Percentiles rank a stretch among this genome's conserved stretches.
phyloP scores from a whole-genome alignment of 2,888 invertebrate species.

The Ennomos fuscantarius region DNA sequence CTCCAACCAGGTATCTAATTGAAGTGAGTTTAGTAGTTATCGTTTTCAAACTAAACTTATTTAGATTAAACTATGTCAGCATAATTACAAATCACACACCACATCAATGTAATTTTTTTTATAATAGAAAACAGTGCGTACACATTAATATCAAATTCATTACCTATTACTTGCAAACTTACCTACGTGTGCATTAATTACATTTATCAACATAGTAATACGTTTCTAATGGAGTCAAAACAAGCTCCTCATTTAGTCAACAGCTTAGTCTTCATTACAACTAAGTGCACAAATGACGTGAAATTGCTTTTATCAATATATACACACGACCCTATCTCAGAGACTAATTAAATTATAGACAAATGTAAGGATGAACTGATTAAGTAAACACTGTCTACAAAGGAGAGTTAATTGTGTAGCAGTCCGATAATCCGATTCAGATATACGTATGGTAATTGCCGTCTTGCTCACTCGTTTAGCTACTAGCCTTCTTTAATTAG shows the following conservation, averaged over 20 bases:
- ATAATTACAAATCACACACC: too few relatives aligned
- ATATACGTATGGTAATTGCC: constrained; percentile 57
- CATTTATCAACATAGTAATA: constrained; percentile 12
- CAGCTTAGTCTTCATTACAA: constrained; percentile 23
- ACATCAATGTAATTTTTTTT: too few relatives aligned
- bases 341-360: constrained; percentile 37
- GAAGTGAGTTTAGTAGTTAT: too few relatives aligned
- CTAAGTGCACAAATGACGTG: constrained; percentile 19
- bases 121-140: too few relatives aligned
- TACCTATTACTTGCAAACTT: not conserved
- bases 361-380: constrained; percentile 33
- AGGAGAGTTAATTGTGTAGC: constrained; percentile 68
- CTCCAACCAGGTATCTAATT: too few relatives aligned
- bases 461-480: constrained; percentile 51
- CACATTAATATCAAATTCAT: not conserved
- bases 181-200: constrained; percentile 5
- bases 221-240: constrained; percentile 8
- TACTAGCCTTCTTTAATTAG: constrained; percentile 54
- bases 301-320: constrained; percentile 26
- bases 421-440: constrained; percentile 60
- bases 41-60: too few relatives aligned
- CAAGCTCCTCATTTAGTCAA: constrained; percentile 11
- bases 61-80: too few relatives aligned
- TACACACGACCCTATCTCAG: constrained; percentile 17
- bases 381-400: constrained; percentile 44